Evolutionary conservation across 2,797 vertebrate genomes (phyloP).

Genomic region (Myotis daubentonii): DNA sequence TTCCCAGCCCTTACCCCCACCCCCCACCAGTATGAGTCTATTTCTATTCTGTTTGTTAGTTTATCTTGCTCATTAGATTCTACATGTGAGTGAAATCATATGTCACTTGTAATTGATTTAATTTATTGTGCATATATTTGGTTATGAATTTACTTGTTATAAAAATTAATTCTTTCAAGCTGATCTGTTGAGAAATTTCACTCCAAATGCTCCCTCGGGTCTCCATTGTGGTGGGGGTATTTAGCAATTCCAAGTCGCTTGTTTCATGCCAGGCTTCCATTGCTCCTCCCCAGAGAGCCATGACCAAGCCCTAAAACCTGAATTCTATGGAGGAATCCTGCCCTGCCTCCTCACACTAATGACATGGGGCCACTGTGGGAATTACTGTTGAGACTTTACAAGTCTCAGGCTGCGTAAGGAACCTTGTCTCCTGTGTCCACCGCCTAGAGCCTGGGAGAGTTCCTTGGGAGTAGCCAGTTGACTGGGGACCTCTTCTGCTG

Average conservation of each 20-base stretch:
- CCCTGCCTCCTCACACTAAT: not conserved
- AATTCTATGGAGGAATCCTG: constrained; percentile 28
- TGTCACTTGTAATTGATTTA: not conserved
- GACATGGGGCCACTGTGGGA: constrained; percentile 21
- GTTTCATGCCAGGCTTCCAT: not conserved
- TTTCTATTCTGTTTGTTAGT: not conserved
- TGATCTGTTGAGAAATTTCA: not conserved
- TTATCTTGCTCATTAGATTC: not conserved
- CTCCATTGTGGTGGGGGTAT: not conserved
- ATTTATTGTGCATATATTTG: not conserved
- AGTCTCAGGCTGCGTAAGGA: constrained; percentile 73
- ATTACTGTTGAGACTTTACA: constrained; percentile 47
- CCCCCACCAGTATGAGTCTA: not conserved
- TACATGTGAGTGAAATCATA: not conserved
- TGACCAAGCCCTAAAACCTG: not conserved
- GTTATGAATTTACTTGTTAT: constrained; percentile 17
- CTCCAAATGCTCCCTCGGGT: not conserved
- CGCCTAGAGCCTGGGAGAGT: constrained; percentile 36
- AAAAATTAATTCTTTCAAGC: constrained; percentile 34
- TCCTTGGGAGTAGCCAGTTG: not conserved
- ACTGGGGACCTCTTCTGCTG: constrained; percentile 11
- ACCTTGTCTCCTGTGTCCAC: constrained; percentile 23
- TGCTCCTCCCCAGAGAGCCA: not conserved
- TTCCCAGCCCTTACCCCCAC: no score
- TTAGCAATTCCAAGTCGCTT: not conserved